Evolutionary conservation across 2,797 vertebrate species (phyloP), one percentile per base, ranked within the genome.

Genomic region (Smutsia temminckii): DNA sequence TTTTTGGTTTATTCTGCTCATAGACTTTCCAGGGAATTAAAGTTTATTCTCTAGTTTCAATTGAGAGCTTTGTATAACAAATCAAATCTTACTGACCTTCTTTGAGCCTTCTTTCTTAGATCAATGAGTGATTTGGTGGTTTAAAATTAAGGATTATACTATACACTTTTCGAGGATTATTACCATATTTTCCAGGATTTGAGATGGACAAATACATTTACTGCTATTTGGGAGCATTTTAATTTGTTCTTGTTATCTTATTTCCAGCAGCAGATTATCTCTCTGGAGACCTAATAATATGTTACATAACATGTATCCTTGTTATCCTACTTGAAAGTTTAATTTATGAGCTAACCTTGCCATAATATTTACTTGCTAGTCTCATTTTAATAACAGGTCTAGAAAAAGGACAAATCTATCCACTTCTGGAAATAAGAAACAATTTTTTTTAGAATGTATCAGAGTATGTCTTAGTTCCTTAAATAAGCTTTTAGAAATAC

Each of bases 311-410:
- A 83, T 32, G 57, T 40, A 77, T 66, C 17, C n/a, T 75, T 89
- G 23, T 77, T 83, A 85, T 69, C 7, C 53, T 91, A 42, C 27
- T 95, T 94, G 29, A 78, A 66, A 77, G 53, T 90, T 89, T 90
- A 75, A 89, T 66, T 74, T 88, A 63, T 93, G 53, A 89, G 29
- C 40, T 75, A 89, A 66, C 17, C 34, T 92, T 83, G 20, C 29
- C 14, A 40, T 89, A 92, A 77, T 69, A 80, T 71, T 89, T 92
- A 63, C 40, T 57, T 78, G 18, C 27, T 64, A 40, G 7, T 72
- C 3, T n/a, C 46, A 51, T 81, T 81, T 91, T 75, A 89, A 68
- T 53, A 57, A 12, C 2, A 59, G 8, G 1, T 66, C 37, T 51
- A 46, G 21, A 25, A 85, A 95, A 86, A 94, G n/a, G n/a, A 64